These are phyloP conservation scores for Blera fallax DNA, from an alignment of 2,888 invertebrate species.

Conservation along the genomic window DNA sequence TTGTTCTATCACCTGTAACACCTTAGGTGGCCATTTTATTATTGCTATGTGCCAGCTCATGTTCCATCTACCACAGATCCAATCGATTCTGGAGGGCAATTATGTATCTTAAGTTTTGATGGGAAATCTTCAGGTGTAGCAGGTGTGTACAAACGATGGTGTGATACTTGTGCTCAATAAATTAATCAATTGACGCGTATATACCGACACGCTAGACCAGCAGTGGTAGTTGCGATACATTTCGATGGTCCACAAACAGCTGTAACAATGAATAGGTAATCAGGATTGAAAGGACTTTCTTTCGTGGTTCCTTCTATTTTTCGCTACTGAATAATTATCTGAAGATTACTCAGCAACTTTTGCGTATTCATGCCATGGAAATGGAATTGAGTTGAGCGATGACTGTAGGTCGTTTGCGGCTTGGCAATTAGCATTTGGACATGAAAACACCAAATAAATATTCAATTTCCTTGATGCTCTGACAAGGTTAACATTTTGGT, in stretches of 20 bases:
- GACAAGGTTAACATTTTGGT: slow-evolving; percentile 14
- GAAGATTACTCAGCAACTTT: slow-evolving; percentile 43
- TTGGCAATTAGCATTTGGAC: slow-evolving; percentile 30
- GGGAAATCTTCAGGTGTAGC: slow-evolving; percentile 2
- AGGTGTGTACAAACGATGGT: slow-evolving; percentile 22
- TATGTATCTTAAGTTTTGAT: not conserved
- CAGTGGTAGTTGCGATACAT: not conserved
- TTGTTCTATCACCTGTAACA: not conserved
- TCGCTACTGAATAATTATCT: slow-evolving; percentile 43
- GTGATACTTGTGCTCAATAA: slow-evolving; percentile 19
- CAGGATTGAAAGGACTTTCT: not conserved
- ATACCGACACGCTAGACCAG: not conserved
- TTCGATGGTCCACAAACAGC: not conserved
- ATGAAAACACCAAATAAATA: slow-evolving; percentile 31
- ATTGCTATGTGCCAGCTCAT: slow-evolving; percentile 12
- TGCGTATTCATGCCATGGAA: slow-evolving; percentile 27
- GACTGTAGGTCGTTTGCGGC: slow-evolving; percentile 14
- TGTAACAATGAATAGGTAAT: slow-evolving; percentile 39
- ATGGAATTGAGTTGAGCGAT: slow-evolving; percentile 33
- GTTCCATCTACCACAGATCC: not conserved
- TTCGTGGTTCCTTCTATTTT: not conserved
- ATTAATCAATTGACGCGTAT: slow-evolving; percentile 16
- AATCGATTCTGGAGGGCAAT: slow-evolving; percentile 9
- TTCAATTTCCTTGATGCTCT: slow-evolving; percentile 9
- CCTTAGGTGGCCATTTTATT: slow-evolving; percentile 27